A percentile compares a stretch with the other conserved stretches of the same genome.
These are phyloP conservation scores for Otis tarda DNA, from an alignment of 2,113 vertebrate genomes.

Conservation along the genomic window DNA sequence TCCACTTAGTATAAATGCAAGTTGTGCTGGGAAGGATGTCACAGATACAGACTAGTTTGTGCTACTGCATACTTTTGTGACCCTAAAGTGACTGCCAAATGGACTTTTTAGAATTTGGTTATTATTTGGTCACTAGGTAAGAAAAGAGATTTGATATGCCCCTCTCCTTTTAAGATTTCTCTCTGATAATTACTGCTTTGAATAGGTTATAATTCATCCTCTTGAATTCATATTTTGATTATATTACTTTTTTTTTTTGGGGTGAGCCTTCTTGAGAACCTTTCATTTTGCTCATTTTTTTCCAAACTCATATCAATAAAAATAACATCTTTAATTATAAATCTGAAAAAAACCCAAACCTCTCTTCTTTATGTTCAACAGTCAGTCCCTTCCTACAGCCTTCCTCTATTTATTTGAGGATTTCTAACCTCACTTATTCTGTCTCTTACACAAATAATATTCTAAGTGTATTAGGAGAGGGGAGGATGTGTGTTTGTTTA, in stretches of 20 bases:
- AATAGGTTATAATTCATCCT: neutral
- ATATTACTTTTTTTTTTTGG: accelerated
- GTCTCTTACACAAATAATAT: neutral
- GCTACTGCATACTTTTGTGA: neutral
- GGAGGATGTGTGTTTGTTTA: neutral
- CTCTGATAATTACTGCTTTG: neutral
- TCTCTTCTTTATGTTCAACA: neutral
- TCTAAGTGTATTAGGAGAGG: neutral
- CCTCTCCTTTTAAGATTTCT: neutral
- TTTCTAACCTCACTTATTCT: neutral
- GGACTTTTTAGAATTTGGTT: neutral
- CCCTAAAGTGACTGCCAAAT: neutral
- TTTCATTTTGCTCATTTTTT: neutral
- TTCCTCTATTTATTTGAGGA: neutral
- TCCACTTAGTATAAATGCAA: neutral
- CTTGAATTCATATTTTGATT: neutral
- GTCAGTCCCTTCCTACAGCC: neutral
- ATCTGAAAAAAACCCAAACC: neutral
- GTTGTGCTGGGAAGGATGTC: neutral
- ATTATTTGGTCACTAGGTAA: neutral
- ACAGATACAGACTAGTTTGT: neutral
- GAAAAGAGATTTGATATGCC: neutral
- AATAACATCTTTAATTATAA: neutral
- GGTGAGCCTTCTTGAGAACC: neutral
- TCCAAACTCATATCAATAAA: neutral